Percentiles rank a stretch among this genome's conserved stretches.
phyloP scores from a whole-genome alignment of 1,140 invertebrate genomes.

The Mactra quadrangularis region DNA sequence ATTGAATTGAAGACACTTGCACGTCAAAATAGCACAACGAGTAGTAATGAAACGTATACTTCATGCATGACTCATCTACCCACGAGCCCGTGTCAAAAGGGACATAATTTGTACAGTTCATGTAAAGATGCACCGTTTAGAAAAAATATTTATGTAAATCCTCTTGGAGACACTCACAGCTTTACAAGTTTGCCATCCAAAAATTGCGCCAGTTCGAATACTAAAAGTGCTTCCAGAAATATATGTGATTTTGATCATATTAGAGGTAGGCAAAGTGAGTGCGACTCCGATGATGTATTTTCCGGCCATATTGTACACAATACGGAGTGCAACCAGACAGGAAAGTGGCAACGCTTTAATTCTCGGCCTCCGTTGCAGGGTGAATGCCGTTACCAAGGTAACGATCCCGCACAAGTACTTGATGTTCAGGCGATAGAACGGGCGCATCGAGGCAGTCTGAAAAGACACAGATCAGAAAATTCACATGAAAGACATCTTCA shows the following conservation, averaged over 20 bases:
- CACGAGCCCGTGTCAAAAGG: constrained; percentile 72
- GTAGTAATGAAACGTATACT: constrained; percentile 94
- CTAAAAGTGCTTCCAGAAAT: constrained; percentile 55
- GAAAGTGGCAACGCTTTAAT: constrained; percentile 78
- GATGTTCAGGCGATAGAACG: constrained; percentile 23
- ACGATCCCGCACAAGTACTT: constrained; percentile 19
- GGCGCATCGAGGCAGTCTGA: constrained; percentile 81
- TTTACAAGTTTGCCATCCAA: constrained; percentile 47
- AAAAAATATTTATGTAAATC: constrained; percentile 96
- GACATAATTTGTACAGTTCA: constrained; percentile 48
- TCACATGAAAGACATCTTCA: constrained; percentile 76
- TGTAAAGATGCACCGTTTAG: constrained; percentile 65
- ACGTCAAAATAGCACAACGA: constrained; percentile 84
- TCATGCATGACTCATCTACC: constrained; percentile 96
- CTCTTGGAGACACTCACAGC: constrained; percentile 86
- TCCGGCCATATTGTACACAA: constrained; percentile 78
- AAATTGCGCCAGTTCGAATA: constrained; percentile 47
- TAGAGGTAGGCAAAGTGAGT: constrained; percentile 17
- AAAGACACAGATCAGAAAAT: constrained; percentile 82
- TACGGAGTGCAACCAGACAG: constrained; percentile 76
- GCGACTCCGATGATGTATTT: constrained; percentile 53
- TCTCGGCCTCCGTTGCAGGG: constrained; percentile 62
- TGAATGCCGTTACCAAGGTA: constrained; percentile 23
- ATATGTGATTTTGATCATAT: constrained; percentile 21
- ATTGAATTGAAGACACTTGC: constrained; percentile 90